These are phyloP conservation scores for Seriola aureovittata DNA, from an alignment of 2,113 vertebrate species.

Conservation along the genomic window DNA sequence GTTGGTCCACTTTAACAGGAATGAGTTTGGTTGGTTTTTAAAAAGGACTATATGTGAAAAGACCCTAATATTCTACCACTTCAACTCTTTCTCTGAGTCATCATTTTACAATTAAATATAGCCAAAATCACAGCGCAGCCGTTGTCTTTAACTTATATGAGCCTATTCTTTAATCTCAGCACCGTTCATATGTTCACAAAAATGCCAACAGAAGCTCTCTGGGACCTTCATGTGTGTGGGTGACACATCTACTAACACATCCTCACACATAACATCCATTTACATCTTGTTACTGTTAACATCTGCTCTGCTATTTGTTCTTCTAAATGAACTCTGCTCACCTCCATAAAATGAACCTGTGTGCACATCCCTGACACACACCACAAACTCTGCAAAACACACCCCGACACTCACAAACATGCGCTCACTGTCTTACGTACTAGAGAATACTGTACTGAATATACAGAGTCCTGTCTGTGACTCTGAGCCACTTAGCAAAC, in stretches of 20 bases:
- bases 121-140: too few species aligned
- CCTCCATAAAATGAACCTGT: slow-evolving; percentile 16
- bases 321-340: slow-evolving; percentile 7
- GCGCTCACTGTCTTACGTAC: background rate
- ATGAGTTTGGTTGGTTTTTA: too few species aligned
- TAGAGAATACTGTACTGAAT: slow-evolving; percentile 1
- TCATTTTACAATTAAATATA: too few species aligned
- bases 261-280: too few species aligned
- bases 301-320: slow-evolving; percentile 16
- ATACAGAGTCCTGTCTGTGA: slow-evolving; percentile 18
- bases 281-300: too few species aligned
- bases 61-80: too few species aligned
- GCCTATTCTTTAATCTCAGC: background rate
- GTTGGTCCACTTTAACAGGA: too few species aligned
- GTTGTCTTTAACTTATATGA: too few species aligned
- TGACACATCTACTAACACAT: too few species aligned
- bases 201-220: background rate
- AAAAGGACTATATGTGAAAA: too few species aligned
- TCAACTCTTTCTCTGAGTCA: too few species aligned
- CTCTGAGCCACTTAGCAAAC: slow-evolving; percentile 52
- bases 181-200: background rate
- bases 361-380: slow-evolving; percentile 20
- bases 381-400: slow-evolving; percentile 7
- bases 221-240: background rate
- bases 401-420: slow-evolving; percentile 21